Evolutionary conservation across 2,113 vertebrate species (phyloP).

Genomic region (Eptesicus fuscus): DNA sequence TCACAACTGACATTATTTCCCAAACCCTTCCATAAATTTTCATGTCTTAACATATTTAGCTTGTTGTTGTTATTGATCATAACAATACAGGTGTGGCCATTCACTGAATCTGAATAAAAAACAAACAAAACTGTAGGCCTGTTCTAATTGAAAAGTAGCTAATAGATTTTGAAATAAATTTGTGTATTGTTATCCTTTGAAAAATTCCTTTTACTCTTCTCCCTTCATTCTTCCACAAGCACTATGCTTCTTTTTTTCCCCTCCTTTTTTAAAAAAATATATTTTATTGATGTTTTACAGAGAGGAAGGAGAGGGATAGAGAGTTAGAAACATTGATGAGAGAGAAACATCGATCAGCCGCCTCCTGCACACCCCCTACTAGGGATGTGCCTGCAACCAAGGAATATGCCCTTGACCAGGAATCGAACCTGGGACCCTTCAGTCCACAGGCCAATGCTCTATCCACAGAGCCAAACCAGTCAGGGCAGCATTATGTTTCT

Average conservation of each 20-base stretch:
- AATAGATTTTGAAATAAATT: neutral
- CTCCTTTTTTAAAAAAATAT: too few species aligned
- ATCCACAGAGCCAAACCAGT: too few species aligned
- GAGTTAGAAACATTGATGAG: too few species aligned
- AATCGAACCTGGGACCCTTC: too few species aligned
- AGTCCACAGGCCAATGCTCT: too few species aligned
- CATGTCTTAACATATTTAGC: neutral
- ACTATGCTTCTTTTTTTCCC: too few species aligned
- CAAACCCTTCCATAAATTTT: neutral
- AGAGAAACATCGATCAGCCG: too few species aligned
- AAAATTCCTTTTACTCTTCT: neutral
- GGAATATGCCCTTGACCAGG: too few species aligned
- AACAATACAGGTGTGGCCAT: neutral
- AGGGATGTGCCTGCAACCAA: too few species aligned
- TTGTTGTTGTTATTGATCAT: neutral
- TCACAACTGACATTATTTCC: neutral
- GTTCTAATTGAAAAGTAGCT: neutral
- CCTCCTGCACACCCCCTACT: too few species aligned
- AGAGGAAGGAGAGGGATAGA: too few species aligned
- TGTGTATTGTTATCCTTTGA: neutral
- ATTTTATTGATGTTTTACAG: too few species aligned
- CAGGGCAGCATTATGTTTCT: neutral
- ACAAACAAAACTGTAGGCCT: neutral
- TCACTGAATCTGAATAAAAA: neutral
- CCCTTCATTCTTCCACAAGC: neutral